phyloP scores from a whole-genome alignment of 1,140 invertebrate species.

The Achroia grisella region DNA sequence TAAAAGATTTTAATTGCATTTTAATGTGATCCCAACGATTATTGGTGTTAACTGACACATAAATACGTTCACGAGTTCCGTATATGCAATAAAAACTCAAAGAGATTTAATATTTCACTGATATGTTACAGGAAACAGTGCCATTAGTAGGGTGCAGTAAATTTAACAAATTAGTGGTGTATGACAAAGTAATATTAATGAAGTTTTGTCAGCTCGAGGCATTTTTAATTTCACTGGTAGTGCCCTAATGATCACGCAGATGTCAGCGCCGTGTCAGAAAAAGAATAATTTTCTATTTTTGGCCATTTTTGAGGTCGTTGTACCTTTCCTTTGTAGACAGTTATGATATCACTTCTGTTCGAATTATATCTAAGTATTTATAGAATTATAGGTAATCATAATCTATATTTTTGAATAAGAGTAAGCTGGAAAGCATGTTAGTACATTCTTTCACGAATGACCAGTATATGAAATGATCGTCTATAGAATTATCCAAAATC shows the following conservation, averaged over 20 bases:
- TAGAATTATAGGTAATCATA: too few relatives aligned
- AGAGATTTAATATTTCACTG: constrained; percentile 41
- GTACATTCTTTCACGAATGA: too few relatives aligned
- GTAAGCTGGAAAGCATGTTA: too few relatives aligned
- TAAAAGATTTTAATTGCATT: constrained; percentile 40
- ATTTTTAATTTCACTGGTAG: constrained; percentile 39
- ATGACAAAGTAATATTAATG: constrained; percentile 68
- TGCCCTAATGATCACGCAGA: constrained; percentile 49
- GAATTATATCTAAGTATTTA: too few relatives aligned
- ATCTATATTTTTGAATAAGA: too few relatives aligned
- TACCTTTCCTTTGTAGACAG: constrained; percentile 6
- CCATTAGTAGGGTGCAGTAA: constrained; percentile 54
- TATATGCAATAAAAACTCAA: constrained; percentile 32
- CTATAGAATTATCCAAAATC: not conserved
- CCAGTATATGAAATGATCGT: too few relatives aligned
- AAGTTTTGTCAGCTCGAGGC: constrained; percentile 28
- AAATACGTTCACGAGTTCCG: constrained; percentile 45
- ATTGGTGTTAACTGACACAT: constrained; percentile 55
- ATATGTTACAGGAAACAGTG: constrained; percentile 56
- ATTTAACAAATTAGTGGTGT: constrained; percentile 64
- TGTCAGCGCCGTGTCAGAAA: constrained; percentile 41
- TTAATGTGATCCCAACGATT: constrained; percentile 42
- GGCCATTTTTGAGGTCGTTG: constrained; percentile 20
- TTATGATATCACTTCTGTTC: not conserved
- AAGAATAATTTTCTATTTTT: constrained; percentile 34